Evolutionary conservation across 1,140 invertebrate species (phyloP), one percentile per base, ranked within the genome.

Genomic region (Halyomorpha halys): DNA sequence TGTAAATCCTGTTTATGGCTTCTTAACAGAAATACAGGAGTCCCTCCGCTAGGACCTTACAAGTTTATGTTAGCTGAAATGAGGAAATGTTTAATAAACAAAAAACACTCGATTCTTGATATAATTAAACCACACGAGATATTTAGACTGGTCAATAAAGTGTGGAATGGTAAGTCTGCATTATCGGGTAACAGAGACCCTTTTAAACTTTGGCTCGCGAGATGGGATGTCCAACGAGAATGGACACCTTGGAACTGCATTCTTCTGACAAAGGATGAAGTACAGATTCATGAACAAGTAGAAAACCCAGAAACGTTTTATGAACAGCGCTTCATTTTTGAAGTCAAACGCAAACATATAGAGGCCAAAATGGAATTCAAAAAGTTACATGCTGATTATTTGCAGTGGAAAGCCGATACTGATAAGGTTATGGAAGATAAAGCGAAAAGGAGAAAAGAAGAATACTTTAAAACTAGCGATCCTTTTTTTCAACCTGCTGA

Each of bases 171-270:
- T 0, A 80, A 78, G 69, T 87, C 85, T 0, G 78, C 79, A 2
- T 73, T 86, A 9, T 84, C 81, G 61, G 82, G 83, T 67, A 76
- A 75, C 44, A 69, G 70, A 16, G 80, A 86, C 67, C 70, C 85
- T n/a, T 78, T 79, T 5, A 70, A 79, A 39, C 70, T 87, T 45
- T 74, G 81, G 49, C 68, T 86, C 19, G 77, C 78, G 25, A 74
- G 84, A 15, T 87, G 83, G 77, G 72, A 79, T 44, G 73, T 74
- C 1, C 67, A 79, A 3, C 69, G 79, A 47, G 80, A 81, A 49
- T 87, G 85, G 85, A 77, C 81, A 13, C 85, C 85, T 1, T 87
- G 85, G 85, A 87, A 87, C 70, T 85, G 83, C 68, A 79, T 87
- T 61, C 71, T 86, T 18, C 72, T 87, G 2, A 86, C 84, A 0